Evolutionary conservation across 2,113 vertebrate species (phyloP).

Genomic region (Cephalopholis sonnerati): DNA sequence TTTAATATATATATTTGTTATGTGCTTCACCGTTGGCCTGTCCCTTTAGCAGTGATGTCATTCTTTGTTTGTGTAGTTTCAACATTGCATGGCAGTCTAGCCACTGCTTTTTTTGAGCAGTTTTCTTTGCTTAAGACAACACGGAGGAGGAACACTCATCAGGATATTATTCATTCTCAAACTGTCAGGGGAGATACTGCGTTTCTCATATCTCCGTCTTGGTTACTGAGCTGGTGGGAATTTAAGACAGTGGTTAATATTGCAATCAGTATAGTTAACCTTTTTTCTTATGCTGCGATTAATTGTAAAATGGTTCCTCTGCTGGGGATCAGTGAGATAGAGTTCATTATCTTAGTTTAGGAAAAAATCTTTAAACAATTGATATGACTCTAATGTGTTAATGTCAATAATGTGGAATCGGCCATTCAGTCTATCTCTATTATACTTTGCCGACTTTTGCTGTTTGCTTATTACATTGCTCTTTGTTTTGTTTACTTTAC

Average conservation of each 20-base stretch:
- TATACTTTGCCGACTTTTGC: no score
- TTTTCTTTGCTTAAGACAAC: slow-evolving; percentile 67
- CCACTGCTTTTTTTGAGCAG: slow-evolving; percentile 53
- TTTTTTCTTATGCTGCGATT: slow-evolving; percentile 39
- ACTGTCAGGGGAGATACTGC: slow-evolving; percentile 61
- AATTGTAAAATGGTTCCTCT: slow-evolving; percentile 31
- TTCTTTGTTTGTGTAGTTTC: slow-evolving; percentile 58
- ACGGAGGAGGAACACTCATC: slow-evolving; percentile 60
- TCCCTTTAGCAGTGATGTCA: slow-evolving; percentile 51
- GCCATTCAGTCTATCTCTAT: no score
- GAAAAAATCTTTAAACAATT: neutral
- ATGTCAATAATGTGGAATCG: no score
- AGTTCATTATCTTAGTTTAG: slow-evolving; percentile 28
- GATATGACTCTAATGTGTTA: neutral
- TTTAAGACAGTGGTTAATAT: slow-evolving; percentile 59
- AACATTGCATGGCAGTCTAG: slow-evolving; percentile 48
- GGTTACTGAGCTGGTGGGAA: slow-evolving; percentile 61
- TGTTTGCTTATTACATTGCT: no score
- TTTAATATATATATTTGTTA: neutral
- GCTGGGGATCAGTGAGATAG: slow-evolving; percentile 12
- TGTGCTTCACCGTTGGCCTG: slow-evolving; percentile 4
- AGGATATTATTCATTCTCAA: slow-evolving; percentile 67
- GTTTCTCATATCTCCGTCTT: slow-evolving; percentile 61
- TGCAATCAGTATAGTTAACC: slow-evolving; percentile 45
- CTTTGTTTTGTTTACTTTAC: no score